Conservation (phyloP, 2,113 vertebrate genomes). For the Daubentonia madagascariensis region DNA sequence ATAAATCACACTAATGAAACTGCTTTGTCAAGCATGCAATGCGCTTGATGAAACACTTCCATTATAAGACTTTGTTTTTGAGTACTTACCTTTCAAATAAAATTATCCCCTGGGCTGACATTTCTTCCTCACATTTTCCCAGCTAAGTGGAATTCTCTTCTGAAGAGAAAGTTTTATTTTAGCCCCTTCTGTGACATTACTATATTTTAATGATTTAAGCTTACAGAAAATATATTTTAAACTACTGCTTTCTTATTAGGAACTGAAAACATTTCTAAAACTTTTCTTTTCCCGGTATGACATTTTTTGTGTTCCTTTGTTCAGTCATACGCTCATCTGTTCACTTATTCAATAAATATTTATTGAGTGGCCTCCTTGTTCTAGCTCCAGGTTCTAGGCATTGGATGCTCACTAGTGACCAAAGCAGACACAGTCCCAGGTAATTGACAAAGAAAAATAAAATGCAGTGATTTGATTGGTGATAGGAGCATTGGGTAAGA, state of each 20-base stretch:
- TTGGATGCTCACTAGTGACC: neutral
- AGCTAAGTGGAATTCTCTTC: constrained; percentile 23
- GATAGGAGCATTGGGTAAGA: no score
- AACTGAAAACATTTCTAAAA: neutral
- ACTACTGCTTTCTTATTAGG: neutral
- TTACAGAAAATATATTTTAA: neutral
- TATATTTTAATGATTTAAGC: neutral
- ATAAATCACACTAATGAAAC: constrained; percentile 25
- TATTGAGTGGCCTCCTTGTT: neutral
- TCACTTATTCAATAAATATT: neutral
- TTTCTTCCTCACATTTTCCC: neutral
- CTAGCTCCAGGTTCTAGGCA: neutral
- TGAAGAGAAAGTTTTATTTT: neutral
- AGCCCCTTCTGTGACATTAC: neutral
- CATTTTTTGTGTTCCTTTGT: neutral
- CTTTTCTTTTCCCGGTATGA: neutral
- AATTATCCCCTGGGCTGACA: constrained; percentile 14
- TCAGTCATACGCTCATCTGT: neutral
- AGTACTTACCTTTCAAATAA: constrained; percentile 40
- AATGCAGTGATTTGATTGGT: neutral
- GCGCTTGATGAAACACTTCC: neutral
- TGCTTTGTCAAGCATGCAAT: neutral
- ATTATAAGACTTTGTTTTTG: neutral
- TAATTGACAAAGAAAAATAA: neutral
- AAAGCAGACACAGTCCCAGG: neutral